Conservation (phyloP, 2,888 invertebrate species). For the Hydraecia micacea region DNA sequence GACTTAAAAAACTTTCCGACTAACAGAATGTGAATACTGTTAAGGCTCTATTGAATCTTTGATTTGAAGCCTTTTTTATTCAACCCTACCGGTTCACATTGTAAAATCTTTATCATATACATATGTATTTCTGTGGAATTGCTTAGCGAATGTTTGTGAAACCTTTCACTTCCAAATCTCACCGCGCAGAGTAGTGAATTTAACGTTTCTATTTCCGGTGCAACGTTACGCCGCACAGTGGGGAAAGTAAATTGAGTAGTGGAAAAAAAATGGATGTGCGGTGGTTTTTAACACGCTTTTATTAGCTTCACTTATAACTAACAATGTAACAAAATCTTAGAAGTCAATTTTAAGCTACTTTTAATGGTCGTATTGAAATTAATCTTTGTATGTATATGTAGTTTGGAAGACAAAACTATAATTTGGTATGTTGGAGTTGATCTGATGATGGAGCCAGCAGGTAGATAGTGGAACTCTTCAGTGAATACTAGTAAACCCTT, state of each 20-base stretch:
- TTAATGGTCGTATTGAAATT: too few relatives aligned
- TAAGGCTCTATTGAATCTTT: too few relatives aligned
- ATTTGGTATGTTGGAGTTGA: too few relatives aligned
- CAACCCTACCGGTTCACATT: background rate
- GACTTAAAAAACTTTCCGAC: background rate
- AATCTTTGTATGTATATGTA: too few relatives aligned
- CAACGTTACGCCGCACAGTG: conserved; percentile 65
- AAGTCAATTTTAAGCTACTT: too few relatives aligned
- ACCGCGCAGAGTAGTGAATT: conserved; percentile 65
- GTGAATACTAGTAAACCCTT: too few relatives aligned
- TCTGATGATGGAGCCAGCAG: too few relatives aligned
- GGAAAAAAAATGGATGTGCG: background rate
- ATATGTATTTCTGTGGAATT: conserved; percentile 25
- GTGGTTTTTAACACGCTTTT: too few relatives aligned
- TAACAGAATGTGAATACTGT: background rate
- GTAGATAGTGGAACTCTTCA: too few relatives aligned
- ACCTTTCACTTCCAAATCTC: conserved; percentile 69
- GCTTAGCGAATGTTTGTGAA: conserved; percentile 57
- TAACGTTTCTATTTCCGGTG: conserved; percentile 75
- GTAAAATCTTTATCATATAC: background rate
- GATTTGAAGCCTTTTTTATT: background rate
- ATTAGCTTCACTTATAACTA: too few relatives aligned
- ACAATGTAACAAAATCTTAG: too few relatives aligned
- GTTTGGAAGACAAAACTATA: too few relatives aligned
- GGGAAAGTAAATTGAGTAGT: background rate